Percentiles rank a stretch among this genome's conserved stretches.
Evolutionary conservation across 2,888 invertebrate genomes (phyloP).

Genomic region (Lasioglossum malachurum): DNA sequence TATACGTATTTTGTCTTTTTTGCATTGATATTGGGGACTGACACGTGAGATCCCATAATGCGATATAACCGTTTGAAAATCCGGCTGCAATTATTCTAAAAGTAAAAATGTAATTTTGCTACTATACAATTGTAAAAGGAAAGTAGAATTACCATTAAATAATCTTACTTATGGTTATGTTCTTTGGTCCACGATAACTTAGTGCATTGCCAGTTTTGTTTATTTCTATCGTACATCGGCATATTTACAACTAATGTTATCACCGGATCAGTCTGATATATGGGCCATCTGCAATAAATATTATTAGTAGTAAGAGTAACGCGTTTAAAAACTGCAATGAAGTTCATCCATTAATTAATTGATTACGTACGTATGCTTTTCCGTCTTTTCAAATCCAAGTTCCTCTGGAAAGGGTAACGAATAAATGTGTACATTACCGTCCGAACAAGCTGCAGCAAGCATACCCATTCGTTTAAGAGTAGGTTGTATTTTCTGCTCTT

Average conservation of each 20-base stretch:
- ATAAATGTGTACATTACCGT: conserved; percentile 88
- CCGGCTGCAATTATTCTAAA: conserved; percentile 87
- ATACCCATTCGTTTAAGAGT: conserved; percentile 87
- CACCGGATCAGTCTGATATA: conserved; percentile 83
- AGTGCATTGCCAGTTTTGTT: conserved; percentile 80
- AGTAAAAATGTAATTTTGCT: conserved; percentile 33
- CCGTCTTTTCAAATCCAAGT: conserved; percentile 79
- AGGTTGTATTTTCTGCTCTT: conserved; percentile 31
- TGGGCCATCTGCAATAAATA: conserved; percentile 67
- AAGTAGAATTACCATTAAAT: neutral
- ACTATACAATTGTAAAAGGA: conserved; percentile 41
- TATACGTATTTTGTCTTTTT: conserved; percentile 82
- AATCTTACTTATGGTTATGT: conserved; percentile 80
- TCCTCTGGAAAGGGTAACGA: conserved; percentile 86
- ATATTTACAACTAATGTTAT: conserved; percentile 78
- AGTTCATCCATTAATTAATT: conserved; percentile 12
- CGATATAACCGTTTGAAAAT: conserved; percentile 89
- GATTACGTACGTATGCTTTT: conserved; percentile 59
- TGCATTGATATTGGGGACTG: conserved; percentile 86
- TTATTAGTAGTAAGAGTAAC: neutral
- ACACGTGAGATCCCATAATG: conserved; percentile 87
- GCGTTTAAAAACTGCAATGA: neutral
- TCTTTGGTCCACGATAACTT: conserved; percentile 81
- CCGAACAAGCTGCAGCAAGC: conserved; percentile 89
- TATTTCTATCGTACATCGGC: conserved; percentile 67